Evolutionary conservation across 2,797 vertebrate genomes (phyloP), one percentile per base, ranked within the genome.

Genomic region (Tadarida brasiliensis): DNA sequence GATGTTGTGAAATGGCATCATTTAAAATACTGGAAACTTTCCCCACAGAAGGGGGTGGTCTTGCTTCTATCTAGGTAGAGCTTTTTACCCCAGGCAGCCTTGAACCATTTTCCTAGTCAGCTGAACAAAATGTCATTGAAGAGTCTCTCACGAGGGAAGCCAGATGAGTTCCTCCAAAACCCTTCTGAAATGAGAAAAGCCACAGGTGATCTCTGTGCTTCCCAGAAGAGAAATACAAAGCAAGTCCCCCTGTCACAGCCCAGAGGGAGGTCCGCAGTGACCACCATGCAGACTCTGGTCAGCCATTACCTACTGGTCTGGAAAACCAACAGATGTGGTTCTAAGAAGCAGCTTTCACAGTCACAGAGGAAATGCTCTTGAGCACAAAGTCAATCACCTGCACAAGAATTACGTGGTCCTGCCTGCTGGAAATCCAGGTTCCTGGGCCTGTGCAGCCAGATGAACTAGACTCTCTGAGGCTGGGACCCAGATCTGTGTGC

Each of bases 91-190:
- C 54, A 81, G 61, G 78, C 39, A 7, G 11, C 28, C 56, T 73
- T 49, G 77, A 28, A 56, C 86, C 61, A 92, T 61, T 73, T 33
- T 20, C 24, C n/a, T 86, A 28, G 61, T 78, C 28, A 82, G 57
- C 35, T 67, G 56, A 88, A 86, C n/a, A 90, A 85, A 96, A 74
- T 70, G 65, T 80, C 54, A 85, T 12, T 26, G 12, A 63, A 49
- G 26, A 68, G 35, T 68, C 61, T 54, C n/a, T 67, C 47, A 28
- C 47, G 80, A 73, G 74, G 30, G 20, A 33, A 94, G 49, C 33
- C 85, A 73, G 65, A 35, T 67, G 49, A 83, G 26, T 71, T 92
- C 26, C 81, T 83, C 35, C n/a, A 86, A 82, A 96, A 26, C 19
- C 12, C 49, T 61, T 73, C 39, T 92, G 74, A 71, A 77, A 61